These are phyloP conservation scores for Trinectes maculatus DNA, from an alignment of 2,113 vertebrate genomes.

Conservation along the genomic window DNA sequence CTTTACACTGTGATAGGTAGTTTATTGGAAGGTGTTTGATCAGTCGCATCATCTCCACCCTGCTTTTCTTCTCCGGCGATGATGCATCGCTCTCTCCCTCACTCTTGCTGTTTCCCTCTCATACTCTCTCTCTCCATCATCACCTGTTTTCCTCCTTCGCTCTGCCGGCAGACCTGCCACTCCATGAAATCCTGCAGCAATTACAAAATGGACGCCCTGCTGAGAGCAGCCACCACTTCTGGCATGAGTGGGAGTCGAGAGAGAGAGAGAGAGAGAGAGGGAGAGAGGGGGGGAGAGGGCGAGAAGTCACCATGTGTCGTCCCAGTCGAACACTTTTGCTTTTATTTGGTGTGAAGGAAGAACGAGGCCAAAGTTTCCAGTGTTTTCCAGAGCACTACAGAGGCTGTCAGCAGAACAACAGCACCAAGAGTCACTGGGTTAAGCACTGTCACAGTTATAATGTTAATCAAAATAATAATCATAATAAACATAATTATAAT, in stretches of 20 bases:
- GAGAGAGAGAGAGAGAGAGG: slow-evolving; percentile 21
- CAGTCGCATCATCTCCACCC: not conserved
- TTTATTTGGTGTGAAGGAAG: slow-evolving; percentile 55
- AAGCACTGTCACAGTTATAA: too few species aligned
- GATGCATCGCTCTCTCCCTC: not conserved
- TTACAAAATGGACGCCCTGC: slow-evolving; percentile 65
- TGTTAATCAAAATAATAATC: too few species aligned
- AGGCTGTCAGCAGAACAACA: slow-evolving; percentile 2
- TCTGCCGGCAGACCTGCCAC: slow-evolving; percentile 39
- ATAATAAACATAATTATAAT: too few species aligned
- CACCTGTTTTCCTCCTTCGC: slow-evolving; percentile 1
- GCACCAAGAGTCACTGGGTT: slow-evolving; percentile 19
- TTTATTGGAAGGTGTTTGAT: slow-evolving; percentile 44
- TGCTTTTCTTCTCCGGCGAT: slow-evolving; percentile 4
- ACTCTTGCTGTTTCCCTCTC: not conserved
- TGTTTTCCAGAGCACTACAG: not conserved
- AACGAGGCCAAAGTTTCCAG: slow-evolving; percentile 27
- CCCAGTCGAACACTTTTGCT: too few species aligned
- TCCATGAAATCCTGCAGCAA: slow-evolving; percentile 58
- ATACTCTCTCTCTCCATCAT: slow-evolving; percentile 25
- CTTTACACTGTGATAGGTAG: slow-evolving; percentile 6
- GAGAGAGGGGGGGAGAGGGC: slow-evolving; percentile 27
- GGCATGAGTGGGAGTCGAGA: slow-evolving; percentile 55
- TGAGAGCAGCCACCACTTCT: slow-evolving; percentile 58
- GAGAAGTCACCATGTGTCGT: too few species aligned